Base-by-base conservation (phyloP, 1,140 invertebrate species). In the Drosophila sucinea region DNA sequence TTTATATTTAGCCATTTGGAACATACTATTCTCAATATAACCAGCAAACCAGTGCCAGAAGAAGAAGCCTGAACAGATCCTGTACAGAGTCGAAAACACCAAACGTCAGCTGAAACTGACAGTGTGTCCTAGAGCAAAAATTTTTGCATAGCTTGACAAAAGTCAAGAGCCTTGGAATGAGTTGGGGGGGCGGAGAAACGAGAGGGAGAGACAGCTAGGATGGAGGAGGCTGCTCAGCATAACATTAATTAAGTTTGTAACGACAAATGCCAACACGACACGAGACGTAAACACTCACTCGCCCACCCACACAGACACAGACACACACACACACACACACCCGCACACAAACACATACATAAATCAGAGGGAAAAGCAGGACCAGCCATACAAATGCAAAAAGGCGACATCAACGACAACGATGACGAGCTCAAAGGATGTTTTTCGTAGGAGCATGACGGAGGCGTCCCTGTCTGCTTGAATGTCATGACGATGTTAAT, bases 401-500 rank as follows among this genome's bases (percentile, higher is more conserved):
- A 60, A 70, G 66, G 66, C 73, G 60, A 61, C 60, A 74, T 47
- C 70, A 73, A 27, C 71, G 44, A 33, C 62, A 61, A 44, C 60
- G 55, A 66, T 60, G 54, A 74, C 73, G 71, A 40, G 73, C 75
- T 77, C 75, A 77, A 77, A 77, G 75, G 75, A 77, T 77, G 60
- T 61, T 60, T 55, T 67, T 35, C 35, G 51, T 33, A 35, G 35
- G 29, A 64, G 57, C 65, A 17, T 30, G 27, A 17, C 29, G 40
- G 60, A 30, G 60, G n/a, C 29, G 41, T 30, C 27, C 67, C 58
- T 55, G 58, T 66, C 69, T 73, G 67, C 76, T 70, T 70, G 69
- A 76, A 84, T 78, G 77, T 78, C 80, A 84, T 89, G 84, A 87
- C 77, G 85, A 89, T 83, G 84, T 87, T 89, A 89, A 89, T 89